Evolutionary conservation across 2,888 invertebrate species (phyloP).

Genomic region (Phasia obesa): DNA sequence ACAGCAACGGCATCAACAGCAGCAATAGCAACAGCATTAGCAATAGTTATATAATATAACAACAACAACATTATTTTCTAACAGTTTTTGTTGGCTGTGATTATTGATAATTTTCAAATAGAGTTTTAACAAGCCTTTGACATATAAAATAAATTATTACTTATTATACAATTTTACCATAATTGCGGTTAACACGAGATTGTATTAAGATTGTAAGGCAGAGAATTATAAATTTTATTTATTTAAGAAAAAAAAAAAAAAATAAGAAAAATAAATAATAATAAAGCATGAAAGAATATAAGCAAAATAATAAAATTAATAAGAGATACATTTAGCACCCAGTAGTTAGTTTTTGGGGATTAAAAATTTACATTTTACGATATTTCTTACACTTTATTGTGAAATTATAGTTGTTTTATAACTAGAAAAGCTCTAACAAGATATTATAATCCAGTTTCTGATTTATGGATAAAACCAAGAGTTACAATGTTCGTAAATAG

Average conservation of each 20-base stretch:
- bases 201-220: constrained; percentile 31
- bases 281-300: background rate
- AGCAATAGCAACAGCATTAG: background rate
- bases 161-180: constrained; percentile 63
- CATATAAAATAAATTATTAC: constrained; percentile 64
- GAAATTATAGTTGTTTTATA: too few relatives aligned
- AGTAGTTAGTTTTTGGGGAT: too few relatives aligned
- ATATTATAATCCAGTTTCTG: too few relatives aligned
- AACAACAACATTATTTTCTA: constrained; percentile 40
- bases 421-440: too few relatives aligned
- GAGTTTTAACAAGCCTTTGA: constrained; percentile 68
- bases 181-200: constrained; percentile 60
- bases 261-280: background rate
- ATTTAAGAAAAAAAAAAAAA: background rate
- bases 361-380: too few relatives aligned
- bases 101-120: constrained; percentile 70
- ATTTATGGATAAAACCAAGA: too few relatives aligned
- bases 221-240: constrained; percentile 24
- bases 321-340: background rate
- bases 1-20: constrained; percentile 13
- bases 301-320: background rate
- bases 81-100: constrained; percentile 63
- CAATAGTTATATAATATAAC: constrained; percentile 16
- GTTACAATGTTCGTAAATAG: too few relatives aligned
- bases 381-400: too few relatives aligned